Evolutionary conservation across 2,888 invertebrate species (phyloP).

Genomic region (Ceratothoa steindachneri): DNA sequence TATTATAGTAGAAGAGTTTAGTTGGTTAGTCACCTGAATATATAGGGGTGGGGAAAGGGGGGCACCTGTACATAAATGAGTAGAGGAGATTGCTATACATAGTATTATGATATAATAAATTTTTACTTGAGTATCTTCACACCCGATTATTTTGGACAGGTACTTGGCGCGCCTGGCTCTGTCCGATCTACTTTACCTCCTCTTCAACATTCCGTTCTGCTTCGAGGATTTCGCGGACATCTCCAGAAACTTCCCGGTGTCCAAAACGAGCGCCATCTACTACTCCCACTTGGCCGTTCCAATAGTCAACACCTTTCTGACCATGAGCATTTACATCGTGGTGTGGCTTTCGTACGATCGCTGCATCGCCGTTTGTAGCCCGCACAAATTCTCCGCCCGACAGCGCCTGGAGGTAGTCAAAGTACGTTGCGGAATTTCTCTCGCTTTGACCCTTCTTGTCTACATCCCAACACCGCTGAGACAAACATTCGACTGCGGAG

Average conservation of each 20-base stretch:
- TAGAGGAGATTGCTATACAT: too few species aligned
- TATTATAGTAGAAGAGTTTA: too few species aligned
- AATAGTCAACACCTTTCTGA: slow-evolving; percentile 57
- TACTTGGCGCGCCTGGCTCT: slow-evolving; percentile 55
- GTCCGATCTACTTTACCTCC: slow-evolving; percentile 55
- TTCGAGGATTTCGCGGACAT: slow-evolving; percentile 51
- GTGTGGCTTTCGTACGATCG: slow-evolving; percentile 57
- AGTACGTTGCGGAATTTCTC: slow-evolving; percentile 25
- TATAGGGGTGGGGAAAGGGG: too few species aligned
- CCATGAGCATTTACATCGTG: slow-evolving; percentile 57
- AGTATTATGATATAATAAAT: too few species aligned
- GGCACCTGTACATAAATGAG: too few species aligned
- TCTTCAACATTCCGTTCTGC: slow-evolving; percentile 55
- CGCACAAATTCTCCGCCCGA: slow-evolving; percentile 51
- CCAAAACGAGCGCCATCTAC: slow-evolving; percentile 51
- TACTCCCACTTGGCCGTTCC: slow-evolving; percentile 57
- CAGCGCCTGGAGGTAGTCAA: slow-evolving; percentile 40
- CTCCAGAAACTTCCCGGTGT: slow-evolving; percentile 17
- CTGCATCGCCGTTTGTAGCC: slow-evolving; percentile 56
- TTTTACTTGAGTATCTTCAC: too few species aligned
- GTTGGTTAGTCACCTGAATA: too few species aligned
- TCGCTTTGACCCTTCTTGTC: slow-evolving; percentile 32
- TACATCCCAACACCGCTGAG: slow-evolving; percentile 41
- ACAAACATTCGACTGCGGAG: slow-evolving; percentile 32
- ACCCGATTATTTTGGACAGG: too few species aligned